Conservation (phyloP, 2,888 invertebrate species). For the Cerastis leucographa region DNA sequence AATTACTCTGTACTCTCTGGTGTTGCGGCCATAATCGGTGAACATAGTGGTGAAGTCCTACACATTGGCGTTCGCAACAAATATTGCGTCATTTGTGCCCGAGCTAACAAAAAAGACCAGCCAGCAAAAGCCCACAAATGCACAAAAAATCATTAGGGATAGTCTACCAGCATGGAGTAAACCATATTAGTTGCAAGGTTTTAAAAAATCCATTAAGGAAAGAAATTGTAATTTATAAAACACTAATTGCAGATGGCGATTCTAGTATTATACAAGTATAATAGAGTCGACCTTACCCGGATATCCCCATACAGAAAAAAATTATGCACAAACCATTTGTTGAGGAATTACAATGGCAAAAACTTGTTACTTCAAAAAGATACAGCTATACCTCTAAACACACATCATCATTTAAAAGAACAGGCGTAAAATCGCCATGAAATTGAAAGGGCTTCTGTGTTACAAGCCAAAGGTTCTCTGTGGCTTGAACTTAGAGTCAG, state of each 20-base stretch:
- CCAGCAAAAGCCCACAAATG: slow-evolving; percentile 13
- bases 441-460: slow-evolving; percentile 44
- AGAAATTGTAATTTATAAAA: slow-evolving; percentile 18
- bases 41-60: slow-evolving; percentile 16
- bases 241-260: slow-evolving; percentile 10
- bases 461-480: slow-evolving; percentile 16
- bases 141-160: slow-evolving; percentile 8
- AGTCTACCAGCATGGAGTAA: slow-evolving; percentile 22
- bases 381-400: slow-evolving; percentile 1
- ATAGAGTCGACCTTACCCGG: slow-evolving; percentile 17
- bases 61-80: slow-evolving; percentile 12
- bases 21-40: slow-evolving; percentile 17
- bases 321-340: slow-evolving; percentile 15
- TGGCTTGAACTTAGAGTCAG: slow-evolving; percentile 23
- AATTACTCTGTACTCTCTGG: slow-evolving; percentile 27
- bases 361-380: slow-evolving; percentile 17
- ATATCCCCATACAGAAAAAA: slow-evolving; percentile 11
- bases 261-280: slow-evolving; percentile 16
- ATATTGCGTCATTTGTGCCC: slow-evolving; percentile 11
- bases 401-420: slow-evolving; percentile 24
- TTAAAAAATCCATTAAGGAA: slow-evolving; percentile 10
- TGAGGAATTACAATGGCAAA: slow-evolving; percentile 16
- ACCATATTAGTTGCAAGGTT: slow-evolving; percentile 17
- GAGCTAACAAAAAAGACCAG: neutral
- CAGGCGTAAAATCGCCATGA: slow-evolving; percentile 36